Conservation (phyloP, 2,797 vertebrate species). For the Xenops minutus region DNA sequence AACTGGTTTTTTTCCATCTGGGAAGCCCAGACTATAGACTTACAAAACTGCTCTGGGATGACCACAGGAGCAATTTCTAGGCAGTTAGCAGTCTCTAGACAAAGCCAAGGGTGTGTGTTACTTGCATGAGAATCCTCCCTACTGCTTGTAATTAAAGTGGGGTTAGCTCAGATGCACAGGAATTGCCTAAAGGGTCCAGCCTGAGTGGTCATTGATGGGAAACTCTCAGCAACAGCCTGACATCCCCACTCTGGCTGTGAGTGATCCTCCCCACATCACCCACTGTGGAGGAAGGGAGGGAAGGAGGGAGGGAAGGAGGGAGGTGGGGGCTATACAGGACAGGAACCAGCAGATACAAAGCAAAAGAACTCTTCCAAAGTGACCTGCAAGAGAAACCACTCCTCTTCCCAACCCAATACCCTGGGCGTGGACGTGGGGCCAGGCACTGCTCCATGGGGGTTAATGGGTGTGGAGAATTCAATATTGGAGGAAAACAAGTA, state of each 20-base stretch:
- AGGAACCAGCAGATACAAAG: not conserved
- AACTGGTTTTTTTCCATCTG: not conserved
- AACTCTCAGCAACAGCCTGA: not conserved
- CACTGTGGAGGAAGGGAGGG: not conserved
- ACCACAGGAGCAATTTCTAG: not conserved
- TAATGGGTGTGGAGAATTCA: not conserved
- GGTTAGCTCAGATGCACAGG: not conserved
- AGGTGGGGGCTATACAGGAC: not conserved
- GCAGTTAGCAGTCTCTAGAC: not conserved
- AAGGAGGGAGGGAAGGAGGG: not conserved
- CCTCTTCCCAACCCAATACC: not conserved
- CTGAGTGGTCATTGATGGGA: not conserved
- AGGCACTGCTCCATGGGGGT: not conserved
- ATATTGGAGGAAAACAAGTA: not conserved
- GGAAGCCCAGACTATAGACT: not conserved
- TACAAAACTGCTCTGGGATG: not conserved
- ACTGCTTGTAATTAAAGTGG: not conserved
- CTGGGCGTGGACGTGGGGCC: fast-evolving
- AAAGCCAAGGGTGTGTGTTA: not conserved
- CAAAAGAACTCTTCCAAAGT: not conserved
- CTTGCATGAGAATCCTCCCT: not conserved
- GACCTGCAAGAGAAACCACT: not conserved
- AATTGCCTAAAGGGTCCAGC: not conserved
- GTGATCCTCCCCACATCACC: fast-evolving
- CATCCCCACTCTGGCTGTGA: fast-evolving